phyloP scores from a whole-genome alignment of 2,888 invertebrate genomes.

The Acrocyrtus sp. region DNA sequence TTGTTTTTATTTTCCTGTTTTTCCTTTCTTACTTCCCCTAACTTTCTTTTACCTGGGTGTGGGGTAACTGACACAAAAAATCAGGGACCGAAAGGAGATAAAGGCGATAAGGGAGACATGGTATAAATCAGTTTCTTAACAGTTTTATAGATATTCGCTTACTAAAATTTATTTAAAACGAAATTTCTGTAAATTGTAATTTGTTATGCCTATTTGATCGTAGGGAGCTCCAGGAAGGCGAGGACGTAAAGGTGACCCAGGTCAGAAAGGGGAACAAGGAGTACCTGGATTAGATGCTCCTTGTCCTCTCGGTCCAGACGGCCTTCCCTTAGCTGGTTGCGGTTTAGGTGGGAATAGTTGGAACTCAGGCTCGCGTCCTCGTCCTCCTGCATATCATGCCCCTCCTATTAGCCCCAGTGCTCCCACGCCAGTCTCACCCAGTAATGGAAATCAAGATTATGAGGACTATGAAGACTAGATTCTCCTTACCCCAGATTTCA shows the following conservation, averaged over 20 bases:
- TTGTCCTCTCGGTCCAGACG: slow-evolving; percentile 96
- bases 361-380: slow-evolving; percentile 22
- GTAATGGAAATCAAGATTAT: slow-evolving; percentile 33
- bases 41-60: slow-evolving; percentile 15
- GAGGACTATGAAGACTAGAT: slow-evolving; percentile 29
- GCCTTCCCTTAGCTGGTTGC: slow-evolving; percentile 82
- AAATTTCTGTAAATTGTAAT: not conserved
- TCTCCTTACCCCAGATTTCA: too few relatives aligned
- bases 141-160: too few relatives aligned
- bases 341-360: slow-evolving; percentile 12
- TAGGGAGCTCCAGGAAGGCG: slow-evolving; percentile 88
- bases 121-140: slow-evolving; percentile 28
- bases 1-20: slow-evolving; percentile 6
- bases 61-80: slow-evolving; percentile 7
- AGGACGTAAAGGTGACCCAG: slow-evolving; percentile 91
- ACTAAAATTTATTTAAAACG: not conserved
- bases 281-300: slow-evolving; percentile 98
- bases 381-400: slow-evolving; percentile 38
- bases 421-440: slow-evolving; percentile 22
- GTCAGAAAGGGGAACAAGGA: slow-evolving; percentile 90
- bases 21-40: slow-evolving; percentile 20
- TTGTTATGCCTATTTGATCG: slow-evolving; percentile 45
- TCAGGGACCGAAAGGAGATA: slow-evolving; percentile 52
- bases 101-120: slow-evolving; percentile 44
- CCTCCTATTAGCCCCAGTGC: slow-evolving; percentile 29